These are phyloP conservation scores for Hemithea aestivaria DNA, from an alignment of 2,888 invertebrate species.

Conservation along the genomic window DNA sequence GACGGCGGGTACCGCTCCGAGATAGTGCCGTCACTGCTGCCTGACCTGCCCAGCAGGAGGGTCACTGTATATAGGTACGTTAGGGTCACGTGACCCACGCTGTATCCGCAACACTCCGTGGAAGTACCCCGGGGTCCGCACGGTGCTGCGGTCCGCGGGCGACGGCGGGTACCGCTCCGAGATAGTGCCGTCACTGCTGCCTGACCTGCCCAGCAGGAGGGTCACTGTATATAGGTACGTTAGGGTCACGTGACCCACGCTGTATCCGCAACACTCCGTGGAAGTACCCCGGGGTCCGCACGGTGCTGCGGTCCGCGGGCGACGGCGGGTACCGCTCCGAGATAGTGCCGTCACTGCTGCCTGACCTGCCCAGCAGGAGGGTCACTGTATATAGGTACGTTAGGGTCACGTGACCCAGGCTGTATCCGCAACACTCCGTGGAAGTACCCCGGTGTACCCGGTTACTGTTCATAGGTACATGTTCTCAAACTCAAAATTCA, in stretches of 20 bases:
- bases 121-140: constrained; percentile 82
- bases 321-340: constrained; percentile 79
- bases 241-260: constrained; percentile 37
- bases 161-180: constrained; percentile 79
- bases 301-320: constrained; percentile 66
- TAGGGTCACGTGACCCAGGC: constrained; percentile 37
- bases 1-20: constrained; percentile 79
- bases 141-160: constrained; percentile 66
- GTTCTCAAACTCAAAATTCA: no score
- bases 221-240: constrained; percentile 55
- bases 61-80: constrained; percentile 55
- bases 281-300: constrained; percentile 82
- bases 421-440: constrained; percentile 77
- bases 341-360: constrained; percentile 79
- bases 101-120: constrained; percentile 77
- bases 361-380: constrained; percentile 80
- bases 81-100: constrained; percentile 37
- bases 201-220: constrained; percentile 80
- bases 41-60: constrained; percentile 80
- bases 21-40: constrained; percentile 79
- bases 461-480: no score
- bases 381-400: constrained; percentile 55
- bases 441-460: constrained; percentile 82
- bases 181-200: constrained; percentile 79
- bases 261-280: constrained; percentile 77